Conservation (phyloP, 2,797 vertebrate species). For the Synanceia verrucosa region DNA sequence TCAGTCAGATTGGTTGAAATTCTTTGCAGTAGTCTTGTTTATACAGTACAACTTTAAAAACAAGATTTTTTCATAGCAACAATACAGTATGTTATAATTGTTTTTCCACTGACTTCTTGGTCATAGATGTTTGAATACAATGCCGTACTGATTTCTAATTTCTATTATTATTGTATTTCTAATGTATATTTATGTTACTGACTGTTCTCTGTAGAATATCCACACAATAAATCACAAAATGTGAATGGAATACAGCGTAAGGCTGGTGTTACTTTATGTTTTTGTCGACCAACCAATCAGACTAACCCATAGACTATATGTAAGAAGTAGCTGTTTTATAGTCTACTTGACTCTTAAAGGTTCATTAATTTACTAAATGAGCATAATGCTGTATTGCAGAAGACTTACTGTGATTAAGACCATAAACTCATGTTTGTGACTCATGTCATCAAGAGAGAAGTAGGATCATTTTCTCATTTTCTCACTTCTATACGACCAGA, state of each 20-base stretch:
- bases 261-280: not conserved
- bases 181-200: not conserved
- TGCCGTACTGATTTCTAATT: not conserved
- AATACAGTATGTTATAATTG: not conserved
- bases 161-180: not conserved
- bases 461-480: rapidly evolving
- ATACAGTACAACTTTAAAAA: not conserved
- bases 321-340: too few relatives aligned
- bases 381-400: too few relatives aligned
- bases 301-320: too few relatives aligned
- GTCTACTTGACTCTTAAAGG: too few relatives aligned
- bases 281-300: not conserved
- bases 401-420: too few relatives aligned
- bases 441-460: not conserved
- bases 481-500: not conserved
- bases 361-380: too few relatives aligned
- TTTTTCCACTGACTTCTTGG: not conserved
- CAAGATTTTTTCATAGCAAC: too few relatives aligned
- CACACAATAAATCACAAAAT: not conserved
- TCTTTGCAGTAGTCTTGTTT: not conserved
- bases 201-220: not conserved
- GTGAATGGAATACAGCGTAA: not conserved
- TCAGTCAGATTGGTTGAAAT: not conserved
- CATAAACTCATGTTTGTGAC: too few relatives aligned
- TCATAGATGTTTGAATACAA: not conserved